Conservation (phyloP, 2,888 invertebrate genomes). For the Orthosia gothica region DNA sequence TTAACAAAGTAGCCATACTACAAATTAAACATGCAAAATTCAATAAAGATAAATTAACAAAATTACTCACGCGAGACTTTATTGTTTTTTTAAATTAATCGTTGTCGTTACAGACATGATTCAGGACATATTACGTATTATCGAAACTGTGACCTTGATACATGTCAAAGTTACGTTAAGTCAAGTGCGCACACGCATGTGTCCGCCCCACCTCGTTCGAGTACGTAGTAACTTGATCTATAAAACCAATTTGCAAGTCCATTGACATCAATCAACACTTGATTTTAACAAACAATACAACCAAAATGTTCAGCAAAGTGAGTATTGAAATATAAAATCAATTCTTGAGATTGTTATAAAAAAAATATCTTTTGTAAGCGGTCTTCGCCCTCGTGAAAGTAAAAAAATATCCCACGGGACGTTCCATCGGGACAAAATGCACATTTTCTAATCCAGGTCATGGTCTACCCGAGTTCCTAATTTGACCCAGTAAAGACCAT, state of each 20-base stretch:
- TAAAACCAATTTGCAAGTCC: conserved; percentile 65
- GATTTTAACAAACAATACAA: conserved; percentile 57
- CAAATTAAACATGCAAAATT: not conserved
- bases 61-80: conserved; percentile 4
- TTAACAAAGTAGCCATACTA: not conserved
- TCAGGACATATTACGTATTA: conserved; percentile 15
- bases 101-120: conserved; percentile 13
- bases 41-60: not conserved
- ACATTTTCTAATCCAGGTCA: no score
- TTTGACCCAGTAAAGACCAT: no score
- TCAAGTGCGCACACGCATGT: conserved; percentile 48
- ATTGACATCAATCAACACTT: conserved; percentile 69
- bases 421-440: no score
- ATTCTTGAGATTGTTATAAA: not conserved
- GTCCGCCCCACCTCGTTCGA: conserved; percentile 63
- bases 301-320: conserved; percentile 75
- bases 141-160: conserved; percentile 41
- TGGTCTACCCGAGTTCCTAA: no score
- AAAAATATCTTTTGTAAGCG: not conserved
- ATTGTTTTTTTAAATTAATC: conserved; percentile 18
- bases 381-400: no score
- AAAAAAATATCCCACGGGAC: no score
- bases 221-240: conserved; percentile 44
- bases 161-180: conserved; percentile 46
- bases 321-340: conserved; percentile 41